Percentiles rank a stretch among this genome's conserved stretches.
These are phyloP conservation scores for Acridotheres tristis DNA, from an alignment of 2,797 vertebrate species.

Conservation along the genomic window DNA sequence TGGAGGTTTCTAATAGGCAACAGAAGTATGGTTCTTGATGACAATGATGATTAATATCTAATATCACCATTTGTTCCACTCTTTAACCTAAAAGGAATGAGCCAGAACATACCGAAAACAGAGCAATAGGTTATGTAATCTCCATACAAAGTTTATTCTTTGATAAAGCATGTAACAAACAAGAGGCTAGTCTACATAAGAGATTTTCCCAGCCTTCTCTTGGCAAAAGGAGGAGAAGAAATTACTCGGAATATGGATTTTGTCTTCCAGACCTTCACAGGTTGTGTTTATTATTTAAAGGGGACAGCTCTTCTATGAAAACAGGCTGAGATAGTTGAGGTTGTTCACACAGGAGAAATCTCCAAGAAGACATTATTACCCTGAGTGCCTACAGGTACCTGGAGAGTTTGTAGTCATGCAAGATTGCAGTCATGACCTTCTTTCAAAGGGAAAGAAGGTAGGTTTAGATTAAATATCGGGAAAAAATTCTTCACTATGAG, in stretches of 20 bases:
- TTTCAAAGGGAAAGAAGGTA: neutral
- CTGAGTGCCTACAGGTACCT: neutral
- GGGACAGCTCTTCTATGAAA: neutral
- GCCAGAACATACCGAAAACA: neutral
- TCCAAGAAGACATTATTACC: neutral
- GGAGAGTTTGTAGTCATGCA: neutral
- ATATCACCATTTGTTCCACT: neutral
- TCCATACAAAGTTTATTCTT: neutral
- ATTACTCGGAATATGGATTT: neutral
- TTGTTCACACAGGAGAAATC: neutral
- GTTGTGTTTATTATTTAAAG: neutral
- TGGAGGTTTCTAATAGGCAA: neutral
- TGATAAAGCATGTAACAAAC: neutral
- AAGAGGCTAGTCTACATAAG: neutral
- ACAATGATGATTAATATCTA: neutral
- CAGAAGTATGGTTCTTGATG: neutral
- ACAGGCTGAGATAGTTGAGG: neutral
- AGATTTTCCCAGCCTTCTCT: fast-evolving
- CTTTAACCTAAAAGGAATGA: neutral
- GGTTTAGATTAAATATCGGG: neutral
- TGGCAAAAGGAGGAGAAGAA: neutral
- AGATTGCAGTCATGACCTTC: too few relatives aligned
- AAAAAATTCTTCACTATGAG: neutral
- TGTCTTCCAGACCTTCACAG: neutral
- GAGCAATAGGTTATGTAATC: neutral